phyloP scores from a whole-genome alignment of 2,888 invertebrate species.

The Reticulitermes lucifugus region DNA sequence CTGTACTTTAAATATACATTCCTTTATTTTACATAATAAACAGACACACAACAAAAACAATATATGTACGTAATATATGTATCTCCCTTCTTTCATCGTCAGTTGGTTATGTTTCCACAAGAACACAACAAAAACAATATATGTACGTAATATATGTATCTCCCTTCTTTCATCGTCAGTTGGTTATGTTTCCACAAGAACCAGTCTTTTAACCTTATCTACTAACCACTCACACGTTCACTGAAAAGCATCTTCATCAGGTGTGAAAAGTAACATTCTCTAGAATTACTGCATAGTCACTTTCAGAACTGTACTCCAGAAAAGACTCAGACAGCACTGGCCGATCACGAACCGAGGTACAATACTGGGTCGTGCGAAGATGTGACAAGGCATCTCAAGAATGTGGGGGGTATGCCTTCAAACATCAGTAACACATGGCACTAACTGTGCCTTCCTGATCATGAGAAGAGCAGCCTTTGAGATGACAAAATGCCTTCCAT shows the following conservation, averaged over 20 bases:
- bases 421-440: not conserved
- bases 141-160: too few relatives aligned
- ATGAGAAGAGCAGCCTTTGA: not conserved
- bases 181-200: not conserved
- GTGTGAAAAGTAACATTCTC: not conserved
- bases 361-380: not conserved
- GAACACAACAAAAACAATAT: not conserved
- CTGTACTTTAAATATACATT: too few relatives aligned
- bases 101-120: not conserved
- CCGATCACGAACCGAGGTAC: not conserved
- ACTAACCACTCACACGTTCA: not conserved
- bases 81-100: too few relatives aligned
- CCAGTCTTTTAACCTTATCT: not conserved
- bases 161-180: too few relatives aligned
- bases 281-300: not conserved
- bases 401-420: not conserved
- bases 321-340: not conserved
- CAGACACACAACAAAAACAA: too few relatives aligned
- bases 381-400: not conserved
- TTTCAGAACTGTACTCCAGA: too few relatives aligned
- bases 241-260: not conserved
- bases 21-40: too few relatives aligned
- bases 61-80: too few relatives aligned
- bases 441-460: not conserved
- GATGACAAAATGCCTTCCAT: constrained; percentile 31